Conservation (phyloP, 2,113 vertebrate species). For the Oncorhynchus tshawytscha region DNA sequence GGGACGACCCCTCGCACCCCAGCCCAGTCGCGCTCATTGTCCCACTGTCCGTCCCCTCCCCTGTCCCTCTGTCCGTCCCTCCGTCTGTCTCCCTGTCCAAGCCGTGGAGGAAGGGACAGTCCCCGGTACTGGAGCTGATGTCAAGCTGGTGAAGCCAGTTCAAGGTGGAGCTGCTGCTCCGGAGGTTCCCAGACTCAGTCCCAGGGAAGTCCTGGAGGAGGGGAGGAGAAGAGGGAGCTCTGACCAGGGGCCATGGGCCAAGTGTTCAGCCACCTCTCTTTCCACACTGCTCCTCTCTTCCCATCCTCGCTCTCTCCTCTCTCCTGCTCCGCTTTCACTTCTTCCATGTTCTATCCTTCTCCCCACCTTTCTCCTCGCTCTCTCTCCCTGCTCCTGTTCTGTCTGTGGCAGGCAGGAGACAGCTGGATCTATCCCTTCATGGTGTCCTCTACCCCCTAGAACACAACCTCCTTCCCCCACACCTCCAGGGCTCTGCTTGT, state of each 20-base stretch:
- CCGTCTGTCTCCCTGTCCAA: conserved; percentile 49
- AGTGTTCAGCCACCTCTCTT: conserved; percentile 80
- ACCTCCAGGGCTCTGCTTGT: conserved; percentile 6
- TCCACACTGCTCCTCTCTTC: conserved; percentile 76
- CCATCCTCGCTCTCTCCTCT: neutral
- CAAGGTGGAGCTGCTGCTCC: conserved; percentile 50
- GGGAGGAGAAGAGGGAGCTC: conserved; percentile 56
- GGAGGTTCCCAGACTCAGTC: conserved; percentile 20
- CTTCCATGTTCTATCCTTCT: neutral
- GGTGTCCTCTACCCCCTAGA: conserved; percentile 16
- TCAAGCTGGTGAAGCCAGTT: conserved; percentile 74
- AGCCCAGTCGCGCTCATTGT: conserved; percentile 60
- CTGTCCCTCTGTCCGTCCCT: conserved; percentile 49
- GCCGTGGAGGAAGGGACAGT: conserved; percentile 82
- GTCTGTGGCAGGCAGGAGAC: conserved; percentile 23
- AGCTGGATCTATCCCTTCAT: conserved; percentile 19
- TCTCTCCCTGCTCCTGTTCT: conserved; percentile 17
- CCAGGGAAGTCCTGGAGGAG: conserved; percentile 8
- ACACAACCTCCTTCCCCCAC: conserved; percentile 6
- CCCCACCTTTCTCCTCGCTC: conserved; percentile 64
- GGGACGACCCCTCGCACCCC: conserved; percentile 70
- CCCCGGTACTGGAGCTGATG: conserved; percentile 64
- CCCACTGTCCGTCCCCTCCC: conserved; percentile 40
- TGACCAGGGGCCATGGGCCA: conserved; percentile 75
- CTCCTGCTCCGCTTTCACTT: neutral